A percentile compares a stretch with the other conserved stretches of the same genome.
These are phyloP conservation scores for Charina bottae DNA, from an alignment of 2,113 vertebrate genomes.

Conservation along the genomic window DNA sequence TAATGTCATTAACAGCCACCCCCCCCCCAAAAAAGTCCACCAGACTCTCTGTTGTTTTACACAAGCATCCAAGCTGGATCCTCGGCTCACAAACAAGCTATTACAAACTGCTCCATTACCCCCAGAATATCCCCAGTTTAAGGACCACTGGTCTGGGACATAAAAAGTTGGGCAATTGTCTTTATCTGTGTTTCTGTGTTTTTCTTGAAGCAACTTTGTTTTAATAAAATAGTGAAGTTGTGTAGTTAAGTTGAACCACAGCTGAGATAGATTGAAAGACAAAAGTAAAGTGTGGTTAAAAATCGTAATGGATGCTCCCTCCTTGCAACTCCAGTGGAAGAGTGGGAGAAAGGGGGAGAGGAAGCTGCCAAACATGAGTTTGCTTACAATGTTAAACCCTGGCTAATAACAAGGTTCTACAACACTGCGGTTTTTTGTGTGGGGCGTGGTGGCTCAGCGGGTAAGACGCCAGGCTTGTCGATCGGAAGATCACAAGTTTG, in stretches of 20 bases:
- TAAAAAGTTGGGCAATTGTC: neutral
- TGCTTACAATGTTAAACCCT: neutral
- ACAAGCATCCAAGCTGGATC: neutral
- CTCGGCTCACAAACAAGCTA: neutral
- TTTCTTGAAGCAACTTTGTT: neutral
- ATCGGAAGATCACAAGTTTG: no score
- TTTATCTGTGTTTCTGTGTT: neutral
- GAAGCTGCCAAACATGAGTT: neutral
- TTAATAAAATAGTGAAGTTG: neutral
- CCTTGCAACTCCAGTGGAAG: neutral
- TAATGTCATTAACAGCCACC: neutral
- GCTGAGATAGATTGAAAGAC: neutral
- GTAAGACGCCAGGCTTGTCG: no score
- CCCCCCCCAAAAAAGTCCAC: neutral
- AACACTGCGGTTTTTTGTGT: no score
- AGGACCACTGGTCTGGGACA: neutral
- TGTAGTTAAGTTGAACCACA: neutral
- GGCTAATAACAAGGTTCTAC: neutral
- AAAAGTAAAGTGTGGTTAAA: neutral
- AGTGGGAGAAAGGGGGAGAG: neutral
- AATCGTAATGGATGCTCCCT: neutral
- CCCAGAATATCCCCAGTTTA: neutral
- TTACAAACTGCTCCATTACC: neutral
- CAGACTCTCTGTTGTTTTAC: neutral
- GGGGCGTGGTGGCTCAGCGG: no score